Conservation (phyloP, 2,113 vertebrate species). For the Thalassarche chlororhynchos region DNA sequence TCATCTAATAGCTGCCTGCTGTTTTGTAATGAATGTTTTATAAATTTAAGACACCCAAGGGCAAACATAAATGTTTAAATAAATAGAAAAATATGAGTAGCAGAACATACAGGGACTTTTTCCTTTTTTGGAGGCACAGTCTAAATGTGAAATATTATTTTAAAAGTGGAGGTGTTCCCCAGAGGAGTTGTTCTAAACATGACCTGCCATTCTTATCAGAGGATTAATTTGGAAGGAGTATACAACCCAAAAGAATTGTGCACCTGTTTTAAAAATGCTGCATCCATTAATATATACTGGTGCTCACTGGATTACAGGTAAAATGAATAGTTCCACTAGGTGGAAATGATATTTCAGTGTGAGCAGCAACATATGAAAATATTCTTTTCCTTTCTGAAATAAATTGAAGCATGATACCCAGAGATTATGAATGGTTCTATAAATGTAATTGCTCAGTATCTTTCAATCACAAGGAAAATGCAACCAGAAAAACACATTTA, state of each 20-base stretch:
- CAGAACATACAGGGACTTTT: neutral
- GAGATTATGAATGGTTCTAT: constrained; percentile 12
- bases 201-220: constrained; percentile 10
- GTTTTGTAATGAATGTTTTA: constrained; percentile 48
- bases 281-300: neutral
- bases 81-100: constrained; percentile 28
- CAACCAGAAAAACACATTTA: neutral
- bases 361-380: neutral
- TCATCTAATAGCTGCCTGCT: constrained; percentile 37
- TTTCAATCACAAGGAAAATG: constrained; percentile 26
- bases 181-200: neutral
- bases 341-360: constrained; percentile 12
- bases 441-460: neutral
- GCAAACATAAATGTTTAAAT: constrained; percentile 55
- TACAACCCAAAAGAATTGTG: neutral
- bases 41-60: constrained; percentile 38
- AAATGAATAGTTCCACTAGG: neutral
- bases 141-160: constrained; percentile 20
- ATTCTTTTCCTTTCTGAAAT: neutral
- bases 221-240: neutral
- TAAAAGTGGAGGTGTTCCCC: neutral
- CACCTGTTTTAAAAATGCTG: neutral
- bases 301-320: neutral
- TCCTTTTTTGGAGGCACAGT: neutral
- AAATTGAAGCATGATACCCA: neutral